Base-by-base conservation (phyloP, 2,797 vertebrate genomes). In the Lepus oiostolus region DNA sequence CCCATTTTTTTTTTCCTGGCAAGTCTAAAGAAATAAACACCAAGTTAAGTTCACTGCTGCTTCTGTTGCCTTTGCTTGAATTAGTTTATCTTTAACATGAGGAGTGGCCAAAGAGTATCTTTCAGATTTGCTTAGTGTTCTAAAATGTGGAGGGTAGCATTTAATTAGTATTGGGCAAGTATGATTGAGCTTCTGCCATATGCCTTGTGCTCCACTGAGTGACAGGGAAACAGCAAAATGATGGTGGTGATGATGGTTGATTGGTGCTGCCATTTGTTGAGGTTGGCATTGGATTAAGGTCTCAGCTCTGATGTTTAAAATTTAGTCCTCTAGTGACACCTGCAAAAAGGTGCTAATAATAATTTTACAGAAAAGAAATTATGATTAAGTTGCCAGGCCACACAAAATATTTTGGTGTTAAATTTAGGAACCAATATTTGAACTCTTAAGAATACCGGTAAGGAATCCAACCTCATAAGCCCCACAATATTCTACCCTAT, bases 51-150 rank as follows among this genome's bases (percentile, higher is more conserved):
- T 95, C 91, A 76, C 89, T 26, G 93, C 80, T 88, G 50, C 62
- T 84, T 93, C 60, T 84, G 17, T 62, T 88, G 67, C 54, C 74
- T 82, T 77, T 91, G 79, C 92, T 79, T 67, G 58, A 77, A 42
- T 79, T 58, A 70, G 76, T 92, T 95, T 94, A 74, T 92, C 70
- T 95, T 89, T 88, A 95, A 90, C 62, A 54, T 32, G 70, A 93
- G 42, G 47, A 8, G 12, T 80, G 54, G 70, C 74, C 65, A 62
- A 2, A 91, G 80, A 65, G 76, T 85, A 63, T 87, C 89, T 85
- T 91, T 95, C 60, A 62, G 42, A 82, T 91, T 90, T 94, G n/a
- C 65, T 95, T 83, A 70, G 65, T 80, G 21, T 84, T 85, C 87
- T 92, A 1, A 80, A 82, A 50, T 85, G 47, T 85, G 38, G 74